Percentiles rank a stretch among this genome's conserved stretches.
phyloP scores from a whole-genome alignment of 2,113 vertebrate species.

The Festucalex cinctus region DNA sequence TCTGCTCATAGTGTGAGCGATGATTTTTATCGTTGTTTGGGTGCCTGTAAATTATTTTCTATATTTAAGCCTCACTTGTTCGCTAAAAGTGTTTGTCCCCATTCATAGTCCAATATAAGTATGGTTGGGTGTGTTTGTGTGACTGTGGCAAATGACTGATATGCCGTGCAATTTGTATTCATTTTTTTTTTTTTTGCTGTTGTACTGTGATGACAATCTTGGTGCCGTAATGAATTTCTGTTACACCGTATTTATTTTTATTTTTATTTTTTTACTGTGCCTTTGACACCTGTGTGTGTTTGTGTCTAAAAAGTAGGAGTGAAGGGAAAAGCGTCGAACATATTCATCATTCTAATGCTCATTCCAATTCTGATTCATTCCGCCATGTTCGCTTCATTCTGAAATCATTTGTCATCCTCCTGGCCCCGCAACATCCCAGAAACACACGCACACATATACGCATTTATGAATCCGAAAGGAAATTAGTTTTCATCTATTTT shows the following conservation, averaged over 20 bases:
- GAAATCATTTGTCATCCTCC: slow-evolving; percentile 30
- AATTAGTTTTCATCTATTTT: not conserved
- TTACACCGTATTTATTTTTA: slow-evolving; percentile 46
- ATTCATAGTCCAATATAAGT: slow-evolving; percentile 21
- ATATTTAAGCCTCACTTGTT: slow-evolving; percentile 25
- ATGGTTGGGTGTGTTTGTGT: slow-evolving; percentile 14
- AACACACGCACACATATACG: slow-evolving; percentile 39
- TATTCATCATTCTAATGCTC: slow-evolving; percentile 49
- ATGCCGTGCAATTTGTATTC: slow-evolving; percentile 22
- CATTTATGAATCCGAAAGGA: not conserved
- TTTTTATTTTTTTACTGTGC: slow-evolving; percentile 32
- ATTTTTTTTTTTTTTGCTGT: slow-evolving; percentile 2
- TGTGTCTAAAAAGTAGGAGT: slow-evolving; percentile 51
- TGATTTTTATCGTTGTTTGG: slow-evolving; percentile 24
- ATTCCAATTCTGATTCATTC: slow-evolving; percentile 43
- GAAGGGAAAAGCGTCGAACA: slow-evolving; percentile 61
- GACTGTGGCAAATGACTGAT: slow-evolving; percentile 11
- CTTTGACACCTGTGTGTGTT: slow-evolving; percentile 38
- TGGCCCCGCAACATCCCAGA: slow-evolving; percentile 62
- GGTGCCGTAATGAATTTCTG: slow-evolving; percentile 37
- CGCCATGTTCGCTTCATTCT: slow-evolving; percentile 47
- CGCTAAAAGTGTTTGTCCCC: slow-evolving; percentile 34
- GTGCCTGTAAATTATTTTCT: slow-evolving; percentile 27
- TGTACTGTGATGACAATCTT: slow-evolving; percentile 32
- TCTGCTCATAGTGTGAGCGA: slow-evolving; percentile 41